phyloP scores from a whole-genome alignment of 2,113 vertebrate genomes.

The Platichthys stellatus region DNA sequence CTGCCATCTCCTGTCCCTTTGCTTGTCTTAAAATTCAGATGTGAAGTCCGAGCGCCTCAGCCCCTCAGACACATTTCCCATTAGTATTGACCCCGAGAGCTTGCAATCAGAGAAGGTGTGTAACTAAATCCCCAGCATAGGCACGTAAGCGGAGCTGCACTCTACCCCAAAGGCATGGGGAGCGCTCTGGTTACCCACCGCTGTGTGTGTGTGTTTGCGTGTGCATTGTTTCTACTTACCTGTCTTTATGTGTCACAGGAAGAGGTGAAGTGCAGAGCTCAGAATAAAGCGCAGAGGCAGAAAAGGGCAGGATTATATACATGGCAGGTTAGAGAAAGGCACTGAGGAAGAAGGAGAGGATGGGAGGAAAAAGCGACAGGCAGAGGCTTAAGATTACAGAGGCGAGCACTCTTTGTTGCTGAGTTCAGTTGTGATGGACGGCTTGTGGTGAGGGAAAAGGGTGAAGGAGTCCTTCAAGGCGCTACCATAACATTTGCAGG shows the following conservation, averaged over 20 bases:
- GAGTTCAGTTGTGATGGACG: conserved; percentile 56
- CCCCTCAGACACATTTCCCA: conserved; percentile 53
- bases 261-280: conserved; percentile 51
- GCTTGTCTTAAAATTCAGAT: conserved; percentile 46
- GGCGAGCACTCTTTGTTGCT: conserved; percentile 53
- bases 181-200: conserved; percentile 78
- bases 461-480: conserved; percentile 51
- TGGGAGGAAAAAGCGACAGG: conserved; percentile 65
- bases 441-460: conserved; percentile 54
- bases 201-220: conserved; percentile 35
- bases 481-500: conserved; percentile 39
- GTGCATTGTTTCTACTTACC: conserved; percentile 72
- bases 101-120: conserved; percentile 83
- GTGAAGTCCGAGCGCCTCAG: conserved; percentile 35
- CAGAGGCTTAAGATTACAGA: conserved; percentile 72
- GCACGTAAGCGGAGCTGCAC: conserved; percentile 78
- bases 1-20: conserved; percentile 32
- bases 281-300: conserved; percentile 57
- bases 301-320: conserved; percentile 80
- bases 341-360: conserved; percentile 60
- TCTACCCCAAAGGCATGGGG: conserved; percentile 66
- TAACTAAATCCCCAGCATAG: conserved; percentile 74
- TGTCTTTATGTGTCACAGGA: conserved; percentile 68
- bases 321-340: conserved; percentile 68
- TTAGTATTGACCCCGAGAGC: conserved; percentile 66